Evolutionary conservation across 2,797 vertebrate species (phyloP), one percentile per base, ranked within the genome.

Genomic region (Cyclopterus lumpus): DNA sequence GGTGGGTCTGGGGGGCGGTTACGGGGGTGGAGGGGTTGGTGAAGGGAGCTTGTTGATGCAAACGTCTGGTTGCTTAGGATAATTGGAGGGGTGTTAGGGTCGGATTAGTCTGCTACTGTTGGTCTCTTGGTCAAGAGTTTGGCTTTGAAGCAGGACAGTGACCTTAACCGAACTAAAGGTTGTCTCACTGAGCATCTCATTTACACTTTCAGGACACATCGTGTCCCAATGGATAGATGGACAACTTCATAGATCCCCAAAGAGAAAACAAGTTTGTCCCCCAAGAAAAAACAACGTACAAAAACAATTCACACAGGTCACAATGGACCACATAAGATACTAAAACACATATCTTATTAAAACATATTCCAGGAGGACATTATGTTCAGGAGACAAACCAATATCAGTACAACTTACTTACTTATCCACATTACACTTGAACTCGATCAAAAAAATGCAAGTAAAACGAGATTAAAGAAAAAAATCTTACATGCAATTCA

Each of bases 21-120:
- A 20, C 16, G 32, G 28, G 7, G 32, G 2, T 24, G 22, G 20
- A 15, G 34, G 34, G 12, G 57, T 54, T 9, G 20, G 63, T 34
- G 55, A 1, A 54, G 55, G 63, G 53, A 63, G 63, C 78, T 84
- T 84, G 85, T 89, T 88, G 85, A 81, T 88, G 80, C 73, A 76
- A 46, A 83, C 30, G 80, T 75, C 72, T 85, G 65, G 46, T 71
- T 78, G 63, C 53, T 73, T 8, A 2, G 62, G 67, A 75, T 73
- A 66, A 63, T 32, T 72, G 42, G 54, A 55, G 22, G 49, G 42
- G 2, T 51, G 58, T 42, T 40, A 1, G 30, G 16, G 58, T 57
- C 11, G 3, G 2, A 34, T 72, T 18, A 15, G 20, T 16, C 28
- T 36, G 55, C 44, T 64, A 1, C 24, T 42, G 24, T 57, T 77